phyloP scores from a whole-genome alignment of 2,888 invertebrate species.

The Zelleria hepariella region DNA sequence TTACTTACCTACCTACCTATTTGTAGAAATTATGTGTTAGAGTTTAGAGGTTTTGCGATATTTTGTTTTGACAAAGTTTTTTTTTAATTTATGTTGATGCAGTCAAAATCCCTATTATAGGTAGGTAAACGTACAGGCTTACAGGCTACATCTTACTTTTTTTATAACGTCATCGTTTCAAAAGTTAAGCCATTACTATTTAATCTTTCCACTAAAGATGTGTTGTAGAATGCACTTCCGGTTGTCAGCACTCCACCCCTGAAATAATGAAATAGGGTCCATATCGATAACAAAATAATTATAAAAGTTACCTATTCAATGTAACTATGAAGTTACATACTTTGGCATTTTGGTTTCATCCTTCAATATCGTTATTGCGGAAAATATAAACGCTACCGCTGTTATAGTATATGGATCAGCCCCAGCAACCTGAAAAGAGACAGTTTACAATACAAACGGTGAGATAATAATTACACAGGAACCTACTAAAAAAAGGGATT shows the following conservation, averaged over 20 bases:
- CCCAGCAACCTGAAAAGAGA: slow-evolving; percentile 5
- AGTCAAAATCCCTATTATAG: too few species aligned
- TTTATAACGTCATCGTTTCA: too few species aligned
- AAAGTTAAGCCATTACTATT: background rate
- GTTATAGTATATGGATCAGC: background rate
- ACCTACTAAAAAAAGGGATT: too few species aligned
- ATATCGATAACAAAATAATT: too few species aligned
- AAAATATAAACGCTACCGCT: background rate
- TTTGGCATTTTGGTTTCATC: background rate
- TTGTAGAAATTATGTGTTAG: too few species aligned
- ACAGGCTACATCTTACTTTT: too few species aligned
- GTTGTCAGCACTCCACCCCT: slow-evolving; percentile 4
- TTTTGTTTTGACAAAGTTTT: too few species aligned
- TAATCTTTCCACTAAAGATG: background rate
- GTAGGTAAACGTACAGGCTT: too few species aligned
- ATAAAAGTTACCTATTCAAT: background rate
- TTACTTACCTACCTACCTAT: too few species aligned
- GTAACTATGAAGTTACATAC: background rate
- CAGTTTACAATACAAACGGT: background rate
- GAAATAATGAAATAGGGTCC: background rate
- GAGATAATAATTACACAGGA: too few species aligned
- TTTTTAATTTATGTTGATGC: too few species aligned
- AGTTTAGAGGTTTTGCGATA: too few species aligned
- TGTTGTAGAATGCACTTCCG: slow-evolving; percentile 4
- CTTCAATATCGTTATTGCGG: slow-evolving; percentile 2